These are phyloP conservation scores for Lathamus discolor DNA, from an alignment of 2,113 vertebrate genomes.

Conservation along the genomic window DNA sequence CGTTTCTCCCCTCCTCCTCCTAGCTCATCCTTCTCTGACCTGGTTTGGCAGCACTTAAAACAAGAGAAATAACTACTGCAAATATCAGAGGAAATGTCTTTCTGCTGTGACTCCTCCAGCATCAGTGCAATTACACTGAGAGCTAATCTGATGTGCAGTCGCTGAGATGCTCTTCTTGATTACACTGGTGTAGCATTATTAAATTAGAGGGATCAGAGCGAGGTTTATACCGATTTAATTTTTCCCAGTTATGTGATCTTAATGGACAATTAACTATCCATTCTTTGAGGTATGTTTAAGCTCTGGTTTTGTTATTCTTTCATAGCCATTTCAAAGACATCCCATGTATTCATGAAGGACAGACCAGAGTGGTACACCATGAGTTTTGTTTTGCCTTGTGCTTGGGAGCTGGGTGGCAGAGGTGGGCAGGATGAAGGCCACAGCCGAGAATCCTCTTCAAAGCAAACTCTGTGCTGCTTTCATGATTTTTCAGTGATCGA, in stretches of 20 bases:
- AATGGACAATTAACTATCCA: background rate
- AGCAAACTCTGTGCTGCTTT: background rate
- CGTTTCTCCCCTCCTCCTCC: background rate
- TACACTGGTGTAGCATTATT: background rate
- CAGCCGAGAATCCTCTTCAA: background rate
- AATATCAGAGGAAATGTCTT: background rate
- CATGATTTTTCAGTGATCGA: background rate
- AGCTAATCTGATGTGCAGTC: background rate
- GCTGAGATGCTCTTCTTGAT: background rate
- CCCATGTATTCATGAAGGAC: background rate
- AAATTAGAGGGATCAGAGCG: background rate
- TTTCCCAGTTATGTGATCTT: background rate
- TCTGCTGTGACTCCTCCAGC: background rate
- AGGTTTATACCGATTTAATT: background rate
- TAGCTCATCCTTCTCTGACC: background rate
- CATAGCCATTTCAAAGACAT: background rate
- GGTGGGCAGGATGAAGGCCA: background rate
- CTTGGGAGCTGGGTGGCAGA: background rate
- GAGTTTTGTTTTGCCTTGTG: background rate
- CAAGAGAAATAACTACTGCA: background rate
- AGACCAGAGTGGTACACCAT: background rate
- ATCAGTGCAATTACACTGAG: background rate
- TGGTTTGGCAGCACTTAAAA: background rate
- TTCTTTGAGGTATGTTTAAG: background rate
- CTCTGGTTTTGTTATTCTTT: background rate